These are phyloP conservation scores for Hydropotes inermis DNA, from an alignment of 2,113 vertebrate genomes.

Conservation along the genomic window DNA sequence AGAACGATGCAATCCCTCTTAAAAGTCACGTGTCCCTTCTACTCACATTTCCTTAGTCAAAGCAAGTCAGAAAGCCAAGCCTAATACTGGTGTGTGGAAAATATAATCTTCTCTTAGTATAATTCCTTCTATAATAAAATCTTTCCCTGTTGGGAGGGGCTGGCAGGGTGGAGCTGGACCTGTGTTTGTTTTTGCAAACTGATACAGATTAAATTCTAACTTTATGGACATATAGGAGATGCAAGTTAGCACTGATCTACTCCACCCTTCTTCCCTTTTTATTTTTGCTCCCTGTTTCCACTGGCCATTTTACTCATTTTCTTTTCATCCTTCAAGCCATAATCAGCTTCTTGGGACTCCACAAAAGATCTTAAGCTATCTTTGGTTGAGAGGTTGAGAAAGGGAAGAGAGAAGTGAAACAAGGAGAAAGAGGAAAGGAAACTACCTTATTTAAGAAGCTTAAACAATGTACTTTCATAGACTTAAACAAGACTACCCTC, in stretches of 20 bases:
- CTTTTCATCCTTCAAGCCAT: background rate
- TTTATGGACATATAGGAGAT: background rate
- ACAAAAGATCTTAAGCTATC: background rate
- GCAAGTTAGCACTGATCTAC: background rate
- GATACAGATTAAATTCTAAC: background rate
- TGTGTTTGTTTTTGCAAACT: background rate
- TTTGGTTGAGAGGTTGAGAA: background rate
- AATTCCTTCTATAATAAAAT: background rate
- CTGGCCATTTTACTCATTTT: background rate
- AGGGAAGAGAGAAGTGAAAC: background rate
- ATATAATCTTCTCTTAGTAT: background rate
- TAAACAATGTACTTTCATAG: background rate
- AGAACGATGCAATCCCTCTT: background rate
- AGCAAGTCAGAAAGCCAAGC: background rate
- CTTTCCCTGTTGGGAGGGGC: background rate
- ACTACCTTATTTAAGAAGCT: background rate
- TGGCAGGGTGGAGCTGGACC: background rate
- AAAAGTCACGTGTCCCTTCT: background rate
- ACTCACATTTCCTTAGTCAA: background rate
- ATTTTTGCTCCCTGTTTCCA: background rate
- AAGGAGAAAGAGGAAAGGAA: background rate
- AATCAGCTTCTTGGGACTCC: background rate
- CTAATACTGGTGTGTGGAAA: background rate
- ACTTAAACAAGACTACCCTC: background rate
- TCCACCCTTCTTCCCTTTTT: background rate